These are phyloP conservation scores for Petrolisthes manimaculis DNA, from an alignment of 2,888 invertebrate genomes.

Conservation along the genomic window DNA sequence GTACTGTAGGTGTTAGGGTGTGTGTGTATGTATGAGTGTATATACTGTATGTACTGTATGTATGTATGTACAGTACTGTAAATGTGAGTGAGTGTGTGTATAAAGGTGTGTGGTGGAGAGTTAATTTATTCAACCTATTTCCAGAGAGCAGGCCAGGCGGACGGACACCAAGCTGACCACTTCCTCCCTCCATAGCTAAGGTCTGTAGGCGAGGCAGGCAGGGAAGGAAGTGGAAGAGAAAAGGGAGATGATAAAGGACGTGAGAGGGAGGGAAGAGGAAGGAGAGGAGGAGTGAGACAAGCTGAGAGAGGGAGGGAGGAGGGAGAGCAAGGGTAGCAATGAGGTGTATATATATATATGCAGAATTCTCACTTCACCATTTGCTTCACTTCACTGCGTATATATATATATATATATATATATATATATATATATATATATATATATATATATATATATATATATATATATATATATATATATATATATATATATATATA, in stretches of 20 bases:
- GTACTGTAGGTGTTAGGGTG: neutral
- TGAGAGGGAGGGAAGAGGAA: neutral
- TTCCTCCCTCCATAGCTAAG: too few relatives aligned
- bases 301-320: neutral
- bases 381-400: too few relatives aligned
- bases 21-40: conserved; percentile 5
- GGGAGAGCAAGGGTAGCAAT: neutral
- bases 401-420: conserved; percentile 16
- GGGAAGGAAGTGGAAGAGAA: neutral
- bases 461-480: conserved; percentile 29
- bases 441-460: conserved; percentile 28
- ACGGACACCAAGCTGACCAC: neutral
- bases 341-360: conserved; percentile 32
- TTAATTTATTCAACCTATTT: neutral
- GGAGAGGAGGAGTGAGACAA: neutral
- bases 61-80: too few relatives aligned
- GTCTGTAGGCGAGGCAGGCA: neutral
- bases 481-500: conserved; percentile 30
- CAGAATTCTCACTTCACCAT: too few relatives aligned
- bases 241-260: neutral
- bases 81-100: neutral
- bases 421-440: conserved; percentile 17
- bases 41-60: neutral
- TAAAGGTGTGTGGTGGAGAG: neutral
- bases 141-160: neutral